These are phyloP conservation scores for Mirza zaza DNA, from an alignment of 2,113 vertebrate species.

Conservation along the genomic window DNA sequence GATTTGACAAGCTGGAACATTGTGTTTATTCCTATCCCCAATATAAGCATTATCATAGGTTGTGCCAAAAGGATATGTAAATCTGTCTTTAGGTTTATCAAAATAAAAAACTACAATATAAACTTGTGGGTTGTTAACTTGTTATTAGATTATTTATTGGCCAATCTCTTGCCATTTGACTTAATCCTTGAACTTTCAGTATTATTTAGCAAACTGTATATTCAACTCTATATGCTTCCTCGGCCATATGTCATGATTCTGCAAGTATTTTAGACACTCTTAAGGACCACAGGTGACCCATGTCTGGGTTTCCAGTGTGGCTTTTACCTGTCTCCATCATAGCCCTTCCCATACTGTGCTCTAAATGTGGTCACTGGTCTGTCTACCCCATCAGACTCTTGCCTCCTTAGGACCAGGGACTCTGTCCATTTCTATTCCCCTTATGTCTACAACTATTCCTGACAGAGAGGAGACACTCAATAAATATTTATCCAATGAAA, in stretches of 20 bases:
- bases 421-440: not conserved
- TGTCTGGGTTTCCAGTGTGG: not conserved
- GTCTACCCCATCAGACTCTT: not conserved
- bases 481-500: not conserved
- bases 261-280: not conserved
- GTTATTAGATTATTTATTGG: not conserved
- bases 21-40: not conserved
- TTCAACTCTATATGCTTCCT: not conserved
- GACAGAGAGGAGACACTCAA: not conserved
- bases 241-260: not conserved
- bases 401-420: not conserved
- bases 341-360: not conserved
- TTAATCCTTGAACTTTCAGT: not conserved
- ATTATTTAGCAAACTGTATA: not conserved
- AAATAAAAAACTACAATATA: conserved; percentile 37
- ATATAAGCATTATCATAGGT: not conserved
- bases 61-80: not conserved
- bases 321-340: not conserved
- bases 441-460: not conserved
- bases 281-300: fast-evolving
- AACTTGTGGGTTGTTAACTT: not conserved
- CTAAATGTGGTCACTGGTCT: not conserved
- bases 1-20: not conserved
- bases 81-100: conserved; percentile 2
- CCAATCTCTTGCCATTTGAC: not conserved